phyloP scores from a whole-genome alignment of 2,888 invertebrate genomes.

The Drepanosiphum platanoidis region DNA sequence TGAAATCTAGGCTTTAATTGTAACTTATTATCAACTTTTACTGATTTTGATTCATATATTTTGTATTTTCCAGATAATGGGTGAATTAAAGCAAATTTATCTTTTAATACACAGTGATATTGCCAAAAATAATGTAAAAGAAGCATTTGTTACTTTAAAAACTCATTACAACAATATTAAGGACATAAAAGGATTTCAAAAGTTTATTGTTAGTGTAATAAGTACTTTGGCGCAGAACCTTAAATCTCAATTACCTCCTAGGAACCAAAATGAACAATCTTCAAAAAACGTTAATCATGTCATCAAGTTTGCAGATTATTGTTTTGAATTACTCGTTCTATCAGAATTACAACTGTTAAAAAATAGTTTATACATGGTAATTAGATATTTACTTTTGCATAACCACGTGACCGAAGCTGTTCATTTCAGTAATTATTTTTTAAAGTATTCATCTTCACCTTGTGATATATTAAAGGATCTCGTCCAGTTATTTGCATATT shows the following conservation, averaged over 20 bases:
- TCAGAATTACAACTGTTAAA: conserved; percentile 35
- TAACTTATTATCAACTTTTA: too few relatives aligned
- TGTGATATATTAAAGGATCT: conserved; percentile 39
- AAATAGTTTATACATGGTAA: conserved; percentile 58
- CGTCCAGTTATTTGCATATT: conserved; percentile 43
- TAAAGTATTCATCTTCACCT: conserved; percentile 25
- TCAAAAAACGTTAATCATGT: conserved; percentile 18
- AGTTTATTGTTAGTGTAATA: conserved; percentile 41
- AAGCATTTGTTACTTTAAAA: conserved; percentile 24
- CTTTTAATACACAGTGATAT: conserved; percentile 42
- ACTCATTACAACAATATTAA: conserved; percentile 41
- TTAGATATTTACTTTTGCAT: conserved; percentile 46
- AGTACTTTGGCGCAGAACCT: conserved; percentile 43
- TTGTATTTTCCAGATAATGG: conserved; percentile 50
- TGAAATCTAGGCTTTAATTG: too few relatives aligned
- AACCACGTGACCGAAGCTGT: conserved; percentile 47
- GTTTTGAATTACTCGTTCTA: conserved; percentile 13
- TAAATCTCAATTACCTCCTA: conserved; percentile 25
- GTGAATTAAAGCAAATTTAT: conserved; percentile 48
- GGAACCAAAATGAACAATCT: background rate
- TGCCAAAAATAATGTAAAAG: conserved; percentile 33
- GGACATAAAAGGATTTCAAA: conserved; percentile 49
- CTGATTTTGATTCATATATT: background rate
- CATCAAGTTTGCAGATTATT: conserved; percentile 28
- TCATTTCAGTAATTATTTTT: conserved; percentile 38